Evolutionary conservation across 2,113 vertebrate species (phyloP).

Genomic region (Atractosteus spatula): DNA sequence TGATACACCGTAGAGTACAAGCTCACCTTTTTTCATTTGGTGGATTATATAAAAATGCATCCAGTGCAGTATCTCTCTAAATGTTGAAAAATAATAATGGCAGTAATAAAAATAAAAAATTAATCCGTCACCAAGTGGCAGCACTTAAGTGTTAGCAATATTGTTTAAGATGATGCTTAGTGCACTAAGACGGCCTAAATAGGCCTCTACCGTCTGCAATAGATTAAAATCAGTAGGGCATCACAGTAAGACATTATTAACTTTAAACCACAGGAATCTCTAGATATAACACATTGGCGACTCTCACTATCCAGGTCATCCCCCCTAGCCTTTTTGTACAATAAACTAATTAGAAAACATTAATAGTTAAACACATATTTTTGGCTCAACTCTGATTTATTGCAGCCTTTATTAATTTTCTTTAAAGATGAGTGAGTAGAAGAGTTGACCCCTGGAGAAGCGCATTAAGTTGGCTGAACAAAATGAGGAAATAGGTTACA

Average conservation of each 20-base stretch:
- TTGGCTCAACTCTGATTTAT: slow-evolving; percentile 61
- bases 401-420: slow-evolving; percentile 47
- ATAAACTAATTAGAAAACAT: slow-evolving; percentile 73
- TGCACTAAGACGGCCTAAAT: slow-evolving; percentile 59
- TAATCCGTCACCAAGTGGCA: slow-evolving; percentile 47
- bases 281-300: slow-evolving; percentile 32
- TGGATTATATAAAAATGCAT: no score
- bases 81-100: neutral
- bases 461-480: slow-evolving; percentile 41
- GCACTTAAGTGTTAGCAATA: slow-evolving; percentile 57
- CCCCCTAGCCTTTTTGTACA: slow-evolving; percentile 54
- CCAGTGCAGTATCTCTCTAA: no score
- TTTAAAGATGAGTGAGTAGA: slow-evolving; percentile 51
- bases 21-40: no score
- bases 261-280: slow-evolving; percentile 33
- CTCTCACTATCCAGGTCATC: slow-evolving; percentile 39
- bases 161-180: slow-evolving; percentile 63
- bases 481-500: slow-evolving; percentile 52
- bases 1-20: no score
- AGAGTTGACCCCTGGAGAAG: slow-evolving; percentile 53
- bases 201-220: slow-evolving; percentile 69
- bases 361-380: slow-evolving; percentile 72
- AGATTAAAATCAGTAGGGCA: slow-evolving; percentile 79
- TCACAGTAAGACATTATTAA: slow-evolving; percentile 64
- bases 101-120: slow-evolving; percentile 42